Conservation (phyloP, 2,797 vertebrate species). For the Anisognathus igniventris region DNA sequence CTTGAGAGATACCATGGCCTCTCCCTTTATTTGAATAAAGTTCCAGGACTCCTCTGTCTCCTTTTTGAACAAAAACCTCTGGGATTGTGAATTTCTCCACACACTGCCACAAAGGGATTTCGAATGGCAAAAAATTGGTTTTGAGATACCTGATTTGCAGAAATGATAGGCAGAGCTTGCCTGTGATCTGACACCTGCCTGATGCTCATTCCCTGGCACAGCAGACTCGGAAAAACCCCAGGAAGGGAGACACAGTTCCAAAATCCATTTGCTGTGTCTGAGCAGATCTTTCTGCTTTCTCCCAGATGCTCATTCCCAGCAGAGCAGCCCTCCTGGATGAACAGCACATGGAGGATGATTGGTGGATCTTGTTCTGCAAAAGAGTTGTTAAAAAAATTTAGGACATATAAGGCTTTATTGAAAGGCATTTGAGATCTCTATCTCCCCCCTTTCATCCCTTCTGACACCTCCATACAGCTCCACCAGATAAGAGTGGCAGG, state of each 20-base stretch:
- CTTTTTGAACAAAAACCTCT: not conserved
- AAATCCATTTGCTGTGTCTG: not conserved
- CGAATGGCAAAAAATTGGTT: too few relatives aligned
- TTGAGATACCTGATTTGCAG: not conserved
- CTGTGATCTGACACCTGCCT: not conserved
- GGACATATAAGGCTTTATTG: not conserved
- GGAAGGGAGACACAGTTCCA: not conserved
- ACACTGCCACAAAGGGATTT: not conserved
- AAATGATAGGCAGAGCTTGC: not conserved
- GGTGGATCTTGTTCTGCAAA: not conserved
- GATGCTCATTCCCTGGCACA: not conserved
- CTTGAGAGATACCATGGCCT: too few relatives aligned
- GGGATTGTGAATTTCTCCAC: rapidly evolving
- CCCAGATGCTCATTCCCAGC: not conserved
- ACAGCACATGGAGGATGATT: rapidly evolving
- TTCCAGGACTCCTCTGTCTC: not conserved
- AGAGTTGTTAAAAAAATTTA: not conserved
- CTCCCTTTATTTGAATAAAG: not conserved
- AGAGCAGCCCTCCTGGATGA: not conserved
- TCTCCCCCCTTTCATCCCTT: not conserved
- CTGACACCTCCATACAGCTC: not conserved
- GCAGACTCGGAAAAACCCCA: rapidly evolving
- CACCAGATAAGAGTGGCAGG: not conserved
- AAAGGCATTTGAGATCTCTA: not conserved
- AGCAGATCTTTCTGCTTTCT: not conserved